These are phyloP conservation scores for Maniola hyperantus DNA, from an alignment of 2,888 invertebrate species.

Conservation along the genomic window DNA sequence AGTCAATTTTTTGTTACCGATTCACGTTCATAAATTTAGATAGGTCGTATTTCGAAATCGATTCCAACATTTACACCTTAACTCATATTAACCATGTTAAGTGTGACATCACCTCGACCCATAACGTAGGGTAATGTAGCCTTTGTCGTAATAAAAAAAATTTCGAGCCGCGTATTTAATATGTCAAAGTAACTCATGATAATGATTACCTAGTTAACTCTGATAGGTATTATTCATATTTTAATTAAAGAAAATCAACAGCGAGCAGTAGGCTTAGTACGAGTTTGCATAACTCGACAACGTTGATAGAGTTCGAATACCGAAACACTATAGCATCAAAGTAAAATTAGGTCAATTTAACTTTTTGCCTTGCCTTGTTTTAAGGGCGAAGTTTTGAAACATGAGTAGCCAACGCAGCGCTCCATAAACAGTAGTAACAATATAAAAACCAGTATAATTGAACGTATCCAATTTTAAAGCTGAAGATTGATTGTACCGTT, in stretches of 20 bases:
- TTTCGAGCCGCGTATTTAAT: conserved; percentile 83
- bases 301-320: too few relatives aligned
- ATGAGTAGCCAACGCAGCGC: too few relatives aligned
- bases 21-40: conserved; percentile 52
- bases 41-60: conserved; percentile 51
- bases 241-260: conserved; percentile 70
- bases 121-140: conserved; percentile 77
- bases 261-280: conserved; percentile 55
- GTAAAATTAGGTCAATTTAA: too few relatives aligned
- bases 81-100: conserved; percentile 48
- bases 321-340: too few relatives aligned
- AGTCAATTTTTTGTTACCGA: conserved; percentile 39
- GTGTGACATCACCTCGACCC: conserved; percentile 70
- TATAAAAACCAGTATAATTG: too few relatives aligned
- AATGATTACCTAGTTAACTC: conserved; percentile 76
- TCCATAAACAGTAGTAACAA: too few relatives aligned
- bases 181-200: conserved; percentile 82
- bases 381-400: too few relatives aligned
- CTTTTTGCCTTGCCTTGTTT: too few relatives aligned
- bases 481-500: too few relatives aligned
- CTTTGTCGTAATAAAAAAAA: conserved; percentile 67
- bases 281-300: too few relatives aligned
- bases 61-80: conserved; percentile 50
- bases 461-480: too few relatives aligned
- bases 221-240: conserved; percentile 66